These are phyloP conservation scores for Tubulanus polymorphus DNA, from an alignment of 2,888 invertebrate genomes.

Conservation along the genomic window DNA sequence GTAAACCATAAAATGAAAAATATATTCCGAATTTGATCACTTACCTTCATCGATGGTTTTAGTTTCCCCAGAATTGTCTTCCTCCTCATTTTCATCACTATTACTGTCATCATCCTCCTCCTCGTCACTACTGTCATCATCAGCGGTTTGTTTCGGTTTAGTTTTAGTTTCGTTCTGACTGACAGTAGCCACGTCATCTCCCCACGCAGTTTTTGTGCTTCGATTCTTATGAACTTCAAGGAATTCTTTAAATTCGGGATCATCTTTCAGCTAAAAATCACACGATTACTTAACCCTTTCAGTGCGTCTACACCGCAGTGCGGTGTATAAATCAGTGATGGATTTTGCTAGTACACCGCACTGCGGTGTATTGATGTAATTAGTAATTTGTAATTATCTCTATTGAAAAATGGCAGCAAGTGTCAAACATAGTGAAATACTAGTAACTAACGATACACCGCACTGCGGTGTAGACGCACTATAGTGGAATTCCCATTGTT, in stretches of 20 bases:
- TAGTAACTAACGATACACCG: too few relatives aligned
- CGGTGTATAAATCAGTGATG: too few relatives aligned
- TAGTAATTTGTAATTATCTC: too few relatives aligned
- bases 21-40: too few relatives aligned
- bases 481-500: too few relatives aligned
- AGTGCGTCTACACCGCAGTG: too few relatives aligned
- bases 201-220: constrained; percentile 55
- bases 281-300: too few relatives aligned
- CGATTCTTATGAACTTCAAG: constrained; percentile 72
- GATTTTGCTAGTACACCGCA: too few relatives aligned
- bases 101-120: constrained; percentile 15
- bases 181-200: constrained; percentile 54
- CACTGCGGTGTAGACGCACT: too few relatives aligned
- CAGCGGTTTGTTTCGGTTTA: constrained; percentile 22
- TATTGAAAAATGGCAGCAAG: not conserved
- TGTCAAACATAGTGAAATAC: not conserved
- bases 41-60: constrained; percentile 3
- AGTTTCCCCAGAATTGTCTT: constrained; percentile 25
- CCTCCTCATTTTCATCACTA: constrained; percentile 20
- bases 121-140: constrained; percentile 28
- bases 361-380: too few relatives aligned
- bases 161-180: not conserved
- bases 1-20: too few relatives aligned
- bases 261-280: constrained; percentile 58
- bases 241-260: constrained; percentile 85